Conservation (phyloP, 1,140 invertebrate species). For the Drosophila hydei region DNA sequence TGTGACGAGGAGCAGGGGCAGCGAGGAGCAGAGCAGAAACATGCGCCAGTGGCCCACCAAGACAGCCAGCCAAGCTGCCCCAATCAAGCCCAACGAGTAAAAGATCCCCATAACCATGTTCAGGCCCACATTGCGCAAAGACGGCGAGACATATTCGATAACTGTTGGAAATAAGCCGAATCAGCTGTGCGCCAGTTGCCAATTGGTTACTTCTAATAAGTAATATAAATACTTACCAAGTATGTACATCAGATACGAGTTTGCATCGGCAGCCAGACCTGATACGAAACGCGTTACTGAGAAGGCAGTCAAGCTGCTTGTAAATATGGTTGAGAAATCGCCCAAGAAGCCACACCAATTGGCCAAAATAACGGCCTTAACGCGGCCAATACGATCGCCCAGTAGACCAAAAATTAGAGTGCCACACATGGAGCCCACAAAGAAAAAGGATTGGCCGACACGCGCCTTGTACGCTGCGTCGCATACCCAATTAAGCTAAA, state of each 20-base stretch:
- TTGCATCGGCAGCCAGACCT: constrained; percentile 86
- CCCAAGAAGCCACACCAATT: constrained; percentile 85
- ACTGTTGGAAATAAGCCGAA: constrained; percentile 73
- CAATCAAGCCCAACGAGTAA: constrained; percentile 85
- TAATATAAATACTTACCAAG: constrained; percentile 82
- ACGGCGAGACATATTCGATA: constrained; percentile 86
- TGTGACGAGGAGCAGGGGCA: constrained; percentile 84
- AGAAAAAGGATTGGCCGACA: constrained; percentile 86
- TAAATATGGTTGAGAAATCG: constrained; percentile 85
- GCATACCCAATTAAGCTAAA: constrained; percentile 86
- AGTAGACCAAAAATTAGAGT: constrained; percentile 85
- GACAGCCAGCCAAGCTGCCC: constrained; percentile 86
- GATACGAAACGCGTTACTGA: constrained; percentile 85
- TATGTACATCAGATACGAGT: constrained; percentile 87
- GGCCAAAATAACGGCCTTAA: constrained; percentile 85
- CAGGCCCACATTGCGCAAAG: constrained; percentile 85
- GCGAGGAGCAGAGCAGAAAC: constrained; percentile 84
- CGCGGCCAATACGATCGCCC: constrained; percentile 85
- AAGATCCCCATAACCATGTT: constrained; percentile 86
- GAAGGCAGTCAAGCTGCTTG: constrained; percentile 83
- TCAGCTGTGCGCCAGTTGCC: neutral
- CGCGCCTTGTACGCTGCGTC: constrained; percentile 85
- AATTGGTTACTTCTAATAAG: neutral
- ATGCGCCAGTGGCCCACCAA: constrained; percentile 84
- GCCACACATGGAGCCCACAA: constrained; percentile 86